Conservation (phyloP, 2,888 invertebrate genomes). For the Heteropelma amictum region DNA sequence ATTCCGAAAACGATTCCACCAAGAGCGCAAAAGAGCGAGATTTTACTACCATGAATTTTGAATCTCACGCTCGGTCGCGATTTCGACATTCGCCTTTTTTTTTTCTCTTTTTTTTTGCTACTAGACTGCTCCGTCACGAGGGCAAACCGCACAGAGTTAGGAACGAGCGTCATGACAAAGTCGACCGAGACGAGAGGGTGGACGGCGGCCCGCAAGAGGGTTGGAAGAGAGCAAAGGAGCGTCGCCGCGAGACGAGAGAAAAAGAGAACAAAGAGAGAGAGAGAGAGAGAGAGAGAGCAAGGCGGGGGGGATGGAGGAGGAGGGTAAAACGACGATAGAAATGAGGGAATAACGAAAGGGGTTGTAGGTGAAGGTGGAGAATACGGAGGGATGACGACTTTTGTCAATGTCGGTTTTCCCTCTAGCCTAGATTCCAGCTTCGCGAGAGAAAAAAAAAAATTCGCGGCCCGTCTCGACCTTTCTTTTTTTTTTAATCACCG, state of each 20-base stretch:
- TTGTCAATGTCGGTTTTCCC: conserved; percentile 53
- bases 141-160: neutral
- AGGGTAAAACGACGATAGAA: conserved; percentile 17
- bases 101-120: conserved; percentile 51
- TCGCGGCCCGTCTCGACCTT: too few relatives aligned
- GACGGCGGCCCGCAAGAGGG: conserved; percentile 6
- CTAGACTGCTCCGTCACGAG: neutral
- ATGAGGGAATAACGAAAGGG: conserved; percentile 47
- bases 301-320: neutral
- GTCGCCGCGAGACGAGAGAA: too few relatives aligned
- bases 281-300: neutral
- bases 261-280: neutral
- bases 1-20: too few relatives aligned
- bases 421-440: conserved; percentile 72
- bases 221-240: neutral
- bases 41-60: conserved; percentile 54
- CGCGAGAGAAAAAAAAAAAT: too few relatives aligned
- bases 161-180: conserved; percentile 3
- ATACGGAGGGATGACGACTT: conserved; percentile 28
- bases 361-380: conserved; percentile 65
- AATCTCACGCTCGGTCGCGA: conserved; percentile 73
- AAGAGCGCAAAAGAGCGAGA: neutral
- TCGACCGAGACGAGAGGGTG: neutral
- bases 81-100: conserved; percentile 67
- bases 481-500: too few relatives aligned